Evolutionary conservation across 2,888 invertebrate genomes (phyloP), one percentile per base, ranked within the genome.

Genomic region (Bembecia ichneumoniformis): DNA sequence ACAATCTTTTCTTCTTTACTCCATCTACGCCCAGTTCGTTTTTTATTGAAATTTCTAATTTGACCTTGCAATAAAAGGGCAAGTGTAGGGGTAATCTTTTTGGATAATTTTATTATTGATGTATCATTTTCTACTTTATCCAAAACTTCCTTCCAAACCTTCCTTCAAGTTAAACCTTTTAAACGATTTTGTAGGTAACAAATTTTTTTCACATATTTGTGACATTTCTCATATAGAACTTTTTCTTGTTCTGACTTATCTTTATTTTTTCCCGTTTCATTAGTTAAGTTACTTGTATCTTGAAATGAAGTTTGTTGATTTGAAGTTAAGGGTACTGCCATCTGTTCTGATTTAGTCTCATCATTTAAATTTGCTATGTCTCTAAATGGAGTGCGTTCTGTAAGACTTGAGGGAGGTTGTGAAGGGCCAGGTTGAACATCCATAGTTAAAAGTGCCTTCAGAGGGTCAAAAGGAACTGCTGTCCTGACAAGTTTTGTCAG

Each of bases 31-130:
- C 48, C 48, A 43, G 43, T 28, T 15, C 10, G 14, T 48, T 48
- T 43, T 16, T 28, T 48, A 20, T 48, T 48, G 20, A 48, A 48
- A 43, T 48, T 43, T 48, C 43, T 48, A 20, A 43, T 48, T 43
- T 48, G 48, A 4, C 48, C 48, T 48, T 48, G 48, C 43, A 48
- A 40, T 40, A 40, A 13, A 11, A 40, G 13, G 11, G 40, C 11
- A 13, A 40, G 13, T 40, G 40, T 13, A 11, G 40, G 40, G 5
- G 40, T 40, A 13, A 40, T 13, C 13, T 13, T 40, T 40, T 40
- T 40, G 13, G 40, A 40, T 13, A 40, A 13, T 40, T 40, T 40
- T 40, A 9, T 3, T 40, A 13, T 13, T 1, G 40, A 3, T 13
- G 13, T 40, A 40, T 40, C 40, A 40, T 40, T 13, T 13, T 13